Percentiles rank a stretch among this genome's conserved stretches.
phyloP scores from a whole-genome alignment of 2,113 vertebrate genomes.

The Notarius quadriscutis region DNA sequence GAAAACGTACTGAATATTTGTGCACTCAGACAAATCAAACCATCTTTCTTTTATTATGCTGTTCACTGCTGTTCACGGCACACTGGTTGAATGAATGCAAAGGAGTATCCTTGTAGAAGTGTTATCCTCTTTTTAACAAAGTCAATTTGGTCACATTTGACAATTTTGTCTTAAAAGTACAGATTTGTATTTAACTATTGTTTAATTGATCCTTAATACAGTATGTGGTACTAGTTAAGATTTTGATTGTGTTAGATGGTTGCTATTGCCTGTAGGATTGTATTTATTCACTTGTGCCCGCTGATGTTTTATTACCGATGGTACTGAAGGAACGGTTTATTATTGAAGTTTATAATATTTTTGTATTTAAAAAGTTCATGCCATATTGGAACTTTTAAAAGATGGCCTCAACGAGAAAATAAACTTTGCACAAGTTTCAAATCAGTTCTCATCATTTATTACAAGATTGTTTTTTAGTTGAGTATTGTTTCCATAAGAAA shows the following conservation, averaged over 20 bases:
- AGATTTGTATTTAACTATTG: neutral
- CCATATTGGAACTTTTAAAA: constrained; percentile 49
- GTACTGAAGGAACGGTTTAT: constrained; percentile 15
- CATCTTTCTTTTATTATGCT: neutral
- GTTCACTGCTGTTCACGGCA: neutral
- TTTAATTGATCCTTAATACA: constrained; percentile 22
- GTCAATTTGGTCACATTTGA: neutral
- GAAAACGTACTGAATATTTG: neutral
- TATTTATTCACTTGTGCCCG: constrained; percentile 20
- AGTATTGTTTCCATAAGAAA: neutral
- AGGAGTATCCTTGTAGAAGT: neutral
- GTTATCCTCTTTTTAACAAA: constrained; percentile 28
- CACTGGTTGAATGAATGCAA: constrained; percentile 18
- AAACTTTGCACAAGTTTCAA: constrained; percentile 30
- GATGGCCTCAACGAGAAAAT: constrained; percentile 44
- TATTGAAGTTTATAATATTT: neutral
- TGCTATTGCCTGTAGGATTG: neutral
- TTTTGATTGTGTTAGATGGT: constrained; percentile 23
- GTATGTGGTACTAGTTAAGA: constrained; percentile 4
- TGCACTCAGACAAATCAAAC: constrained; percentile 13
- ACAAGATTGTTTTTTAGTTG: neutral
- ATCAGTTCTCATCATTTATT: neutral
- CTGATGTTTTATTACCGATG: constrained; percentile 32
- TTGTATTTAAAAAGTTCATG: neutral
- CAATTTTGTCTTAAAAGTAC: neutral